Evolutionary conservation across 2,888 invertebrate species (phyloP).

Genomic region (Conops quadrifasciatus): DNA sequence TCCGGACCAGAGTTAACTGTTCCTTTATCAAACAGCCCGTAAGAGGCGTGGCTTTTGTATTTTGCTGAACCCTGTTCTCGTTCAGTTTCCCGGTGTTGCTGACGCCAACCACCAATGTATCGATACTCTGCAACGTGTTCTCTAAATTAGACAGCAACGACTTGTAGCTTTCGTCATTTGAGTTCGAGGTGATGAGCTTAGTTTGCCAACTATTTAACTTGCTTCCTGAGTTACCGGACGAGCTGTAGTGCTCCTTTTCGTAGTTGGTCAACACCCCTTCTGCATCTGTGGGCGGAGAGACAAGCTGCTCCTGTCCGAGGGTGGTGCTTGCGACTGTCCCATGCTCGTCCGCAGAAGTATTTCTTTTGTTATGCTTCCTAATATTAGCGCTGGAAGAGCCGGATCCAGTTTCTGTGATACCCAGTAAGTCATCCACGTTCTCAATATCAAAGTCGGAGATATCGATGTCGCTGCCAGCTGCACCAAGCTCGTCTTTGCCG

Average conservation of each 20-base stretch:
- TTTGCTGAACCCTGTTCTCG: slow-evolving; percentile 43
- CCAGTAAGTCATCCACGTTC: slow-evolving; percentile 64
- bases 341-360: neutral
- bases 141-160: slow-evolving; percentile 67
- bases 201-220: slow-evolving; percentile 54
- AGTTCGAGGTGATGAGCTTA: slow-evolving; percentile 55
- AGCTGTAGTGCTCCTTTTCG: slow-evolving; percentile 49
- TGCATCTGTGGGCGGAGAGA: neutral
- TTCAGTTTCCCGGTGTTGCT: slow-evolving; percentile 40
- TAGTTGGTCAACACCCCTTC: neutral
- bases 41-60: slow-evolving; percentile 7
- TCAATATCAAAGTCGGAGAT: slow-evolving; percentile 63
- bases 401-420: slow-evolving; percentile 46
- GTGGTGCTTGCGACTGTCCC: slow-evolving; percentile 12
- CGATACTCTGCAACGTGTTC: slow-evolving; percentile 66
- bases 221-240: slow-evolving; percentile 49
- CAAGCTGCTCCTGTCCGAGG: slow-evolving; percentile 20
- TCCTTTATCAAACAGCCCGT: too few relatives aligned
- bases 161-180: slow-evolving; percentile 62
- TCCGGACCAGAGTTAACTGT: neutral
- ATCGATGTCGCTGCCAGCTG: slow-evolving; percentile 60
- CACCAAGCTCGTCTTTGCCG: slow-evolving; percentile 45
- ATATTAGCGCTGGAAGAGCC: slow-evolving; percentile 32
- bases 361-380: slow-evolving; percentile 20
- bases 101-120: slow-evolving; percentile 57